Conservation (phyloP, 1,140 invertebrate species). For the Hylaeus volcanicus region DNA sequence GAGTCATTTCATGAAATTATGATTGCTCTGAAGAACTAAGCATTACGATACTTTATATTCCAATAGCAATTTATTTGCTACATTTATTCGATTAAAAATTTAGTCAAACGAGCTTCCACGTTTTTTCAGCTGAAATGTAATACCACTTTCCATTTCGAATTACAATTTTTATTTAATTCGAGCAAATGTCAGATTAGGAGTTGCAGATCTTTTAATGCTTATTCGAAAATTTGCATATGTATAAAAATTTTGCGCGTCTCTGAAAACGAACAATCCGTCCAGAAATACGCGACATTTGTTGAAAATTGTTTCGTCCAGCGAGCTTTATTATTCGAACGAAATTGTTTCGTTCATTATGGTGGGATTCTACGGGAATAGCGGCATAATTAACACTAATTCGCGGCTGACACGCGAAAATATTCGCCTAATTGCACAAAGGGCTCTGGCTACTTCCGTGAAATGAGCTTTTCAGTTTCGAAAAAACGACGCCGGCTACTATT, state of each 20-base stretch:
- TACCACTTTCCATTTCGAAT: no score
- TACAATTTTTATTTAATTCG: no score
- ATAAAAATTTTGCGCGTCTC: neutral
- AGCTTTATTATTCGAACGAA: constrained; percentile 24
- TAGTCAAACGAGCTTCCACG: no score
- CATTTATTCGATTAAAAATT: no score
- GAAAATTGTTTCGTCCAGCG: neutral
- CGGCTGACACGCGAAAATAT: constrained; percentile 38
- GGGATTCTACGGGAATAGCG: constrained; percentile 24
- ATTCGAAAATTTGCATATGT: no score
- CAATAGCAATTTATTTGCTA: no score
- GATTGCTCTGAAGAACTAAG: no score
- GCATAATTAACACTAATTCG: constrained; percentile 42
- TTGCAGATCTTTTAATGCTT: no score
- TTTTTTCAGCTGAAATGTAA: no score
- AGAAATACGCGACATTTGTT: neutral
- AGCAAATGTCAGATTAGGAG: no score
- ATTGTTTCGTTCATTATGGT: constrained; percentile 38
- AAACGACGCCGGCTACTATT: neutral
- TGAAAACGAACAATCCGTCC: neutral
- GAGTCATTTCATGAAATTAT: no score
- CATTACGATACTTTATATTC: no score
- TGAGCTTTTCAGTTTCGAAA: constrained; percentile 11
- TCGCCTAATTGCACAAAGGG: constrained; percentile 45
- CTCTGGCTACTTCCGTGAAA: constrained; percentile 18